Evolutionary conservation across 2,113 vertebrate species (phyloP).

Genomic region (Catharus bicknelli): DNA sequence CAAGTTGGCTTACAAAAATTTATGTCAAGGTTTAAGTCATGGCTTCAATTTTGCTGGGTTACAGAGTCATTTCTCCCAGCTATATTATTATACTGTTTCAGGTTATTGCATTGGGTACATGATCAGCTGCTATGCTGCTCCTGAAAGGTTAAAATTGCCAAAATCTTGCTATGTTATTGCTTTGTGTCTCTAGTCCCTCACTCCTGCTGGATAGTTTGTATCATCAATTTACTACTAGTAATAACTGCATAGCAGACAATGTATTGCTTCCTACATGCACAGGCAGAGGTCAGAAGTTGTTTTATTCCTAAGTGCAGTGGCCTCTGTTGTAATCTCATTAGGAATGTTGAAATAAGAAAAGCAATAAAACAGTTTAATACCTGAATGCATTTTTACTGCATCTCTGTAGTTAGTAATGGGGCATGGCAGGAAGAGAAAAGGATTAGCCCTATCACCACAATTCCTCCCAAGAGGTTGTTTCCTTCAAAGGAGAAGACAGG

Average conservation of each 20-base stretch:
- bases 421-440: neutral
- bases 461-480: neutral
- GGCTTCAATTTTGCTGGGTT: neutral
- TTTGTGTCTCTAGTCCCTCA: neutral
- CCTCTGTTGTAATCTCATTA: neutral
- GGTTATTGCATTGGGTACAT: neutral
- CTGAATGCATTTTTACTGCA: neutral
- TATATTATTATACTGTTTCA: neutral
- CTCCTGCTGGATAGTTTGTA: neutral
- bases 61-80: neutral
- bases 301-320: neutral
- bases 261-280: neutral
- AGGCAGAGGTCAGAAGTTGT: neutral
- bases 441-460: neutral
- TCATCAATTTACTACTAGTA: neutral
- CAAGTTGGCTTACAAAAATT: neutral
- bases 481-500: neutral
- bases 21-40: neutral
- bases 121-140: neutral
- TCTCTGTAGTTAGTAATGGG: neutral
- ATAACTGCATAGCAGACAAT: neutral
- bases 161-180: neutral
- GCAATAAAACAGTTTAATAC: slow-evolving; percentile 10
- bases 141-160: neutral
- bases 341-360: slow-evolving; percentile 13